A percentile compares a stretch with the other conserved stretches of the same genome.
Conservation (phyloP, 1,140 invertebrate genomes). For the Conus betulinus region DNA sequence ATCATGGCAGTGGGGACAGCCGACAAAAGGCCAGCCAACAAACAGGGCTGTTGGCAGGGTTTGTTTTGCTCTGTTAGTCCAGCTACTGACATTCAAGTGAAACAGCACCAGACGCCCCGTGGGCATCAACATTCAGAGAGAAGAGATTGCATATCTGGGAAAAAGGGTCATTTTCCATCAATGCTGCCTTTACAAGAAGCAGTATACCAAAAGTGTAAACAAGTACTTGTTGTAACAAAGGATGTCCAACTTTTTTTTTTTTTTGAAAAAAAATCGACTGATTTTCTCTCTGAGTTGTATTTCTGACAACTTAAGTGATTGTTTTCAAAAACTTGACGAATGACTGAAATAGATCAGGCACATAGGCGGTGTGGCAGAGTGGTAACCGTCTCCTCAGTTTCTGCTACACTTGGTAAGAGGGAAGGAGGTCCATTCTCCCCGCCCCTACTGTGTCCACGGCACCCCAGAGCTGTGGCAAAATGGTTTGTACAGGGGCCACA, state of each 20-base stretch:
- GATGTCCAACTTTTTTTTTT: not conserved
- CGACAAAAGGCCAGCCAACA: not conserved
- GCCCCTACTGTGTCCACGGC: not conserved
- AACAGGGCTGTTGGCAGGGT: not conserved
- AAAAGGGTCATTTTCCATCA: not conserved
- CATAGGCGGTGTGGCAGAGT: not conserved
- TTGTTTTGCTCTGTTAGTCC: not conserved
- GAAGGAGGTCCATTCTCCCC: not conserved
- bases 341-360: not conserved
- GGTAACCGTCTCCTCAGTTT: not conserved
- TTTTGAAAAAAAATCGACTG: not conserved
- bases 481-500: too few relatives aligned
- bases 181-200: conserved; percentile 7
- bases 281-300: not conserved
- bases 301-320: not conserved
- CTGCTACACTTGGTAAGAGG: not conserved
- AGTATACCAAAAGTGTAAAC: not conserved
- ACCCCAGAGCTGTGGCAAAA: too few relatives aligned
- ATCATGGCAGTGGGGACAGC: not conserved
- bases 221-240: not conserved
- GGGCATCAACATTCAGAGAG: not conserved
- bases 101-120: not conserved
- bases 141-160: not conserved
- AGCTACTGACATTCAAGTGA: not conserved
- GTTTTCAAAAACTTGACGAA: too few relatives aligned